These are phyloP conservation scores for Melieria crassipennis DNA, from an alignment of 2,888 invertebrate species.

Conservation along the genomic window DNA sequence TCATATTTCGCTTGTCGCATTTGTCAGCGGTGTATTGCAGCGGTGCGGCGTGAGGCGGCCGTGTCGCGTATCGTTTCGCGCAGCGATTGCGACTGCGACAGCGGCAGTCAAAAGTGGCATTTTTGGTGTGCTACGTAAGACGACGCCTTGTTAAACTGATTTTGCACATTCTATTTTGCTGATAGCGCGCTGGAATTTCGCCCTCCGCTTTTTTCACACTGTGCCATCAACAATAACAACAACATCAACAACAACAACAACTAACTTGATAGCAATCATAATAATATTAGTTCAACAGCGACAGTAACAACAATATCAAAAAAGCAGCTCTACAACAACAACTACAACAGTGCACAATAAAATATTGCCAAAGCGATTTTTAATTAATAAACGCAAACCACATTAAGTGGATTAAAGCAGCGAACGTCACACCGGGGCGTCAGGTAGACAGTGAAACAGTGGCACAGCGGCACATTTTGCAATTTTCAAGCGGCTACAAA, in stretches of 20 bases:
- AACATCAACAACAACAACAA: too few species aligned
- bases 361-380: neutral
- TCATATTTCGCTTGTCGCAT: neutral
- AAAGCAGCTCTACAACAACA: too few species aligned
- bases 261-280: too few species aligned
- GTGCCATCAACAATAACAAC: too few species aligned
- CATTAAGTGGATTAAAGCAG: neutral
- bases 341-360: neutral
- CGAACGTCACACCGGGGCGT: neutral
- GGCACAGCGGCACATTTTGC: neutral
- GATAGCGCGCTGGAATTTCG: slow-evolving; percentile 26
- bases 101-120: slow-evolving; percentile 1
- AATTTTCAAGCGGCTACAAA: neutral
- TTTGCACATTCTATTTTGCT: slow-evolving; percentile 30
- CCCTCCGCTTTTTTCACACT: neutral
- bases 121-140: slow-evolving; percentile 28
- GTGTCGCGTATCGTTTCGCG: too few species aligned
- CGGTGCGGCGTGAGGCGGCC: too few species aligned
- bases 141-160: slow-evolving; percentile 35
- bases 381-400: slow-evolving; percentile 16
- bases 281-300: too few species aligned
- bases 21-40: too few species aligned
- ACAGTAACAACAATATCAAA: too few species aligned
- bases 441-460: neutral
- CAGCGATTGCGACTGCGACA: too few species aligned